Evolutionary conservation across 1,140 invertebrate species (phyloP), one percentile per base, ranked within the genome.

Genomic region (Aethina tumida): DNA sequence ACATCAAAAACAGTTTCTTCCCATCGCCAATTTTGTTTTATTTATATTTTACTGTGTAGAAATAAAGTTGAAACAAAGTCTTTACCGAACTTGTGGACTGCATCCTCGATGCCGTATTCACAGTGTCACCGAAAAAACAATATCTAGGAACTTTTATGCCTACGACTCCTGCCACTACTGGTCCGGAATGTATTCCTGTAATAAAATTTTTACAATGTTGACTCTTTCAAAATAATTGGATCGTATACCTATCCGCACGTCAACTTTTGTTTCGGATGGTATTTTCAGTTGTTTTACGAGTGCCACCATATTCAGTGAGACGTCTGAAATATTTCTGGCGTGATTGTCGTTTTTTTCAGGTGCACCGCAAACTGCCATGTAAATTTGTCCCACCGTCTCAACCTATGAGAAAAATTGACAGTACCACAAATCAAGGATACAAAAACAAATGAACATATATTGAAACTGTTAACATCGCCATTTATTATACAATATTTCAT

Each of bases 21-120:
- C n/a, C n/a, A n/a, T n/a, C n/a, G n/a, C n/a, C n/a, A n/a, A n/a
- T n/a, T n/a, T n/a, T n/a, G n/a, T n/a, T n/a, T n/a, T n/a, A n/a
- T n/a, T n/a, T n/a, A n/a, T n/a, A n/a, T n/a, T n/a, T n/a, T n/a
- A n/a, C n/a, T n/a, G n/a, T n/a, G n/a, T n/a, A n/a, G n/a, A n/a
- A n/a, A n/a, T n/a, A n/a, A n/a, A n/a, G n/a, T n/a, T n/a, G n/a
- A n/a, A n/a, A n/a, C n/a, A n/a, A n/a, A 17, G 21, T 42, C 56
- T 58, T 53, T 63, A 84, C 82, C 67, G 72, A 55, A 44, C 79
- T 77, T 4, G 79, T 75, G 2, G 82, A 81, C 51, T 86, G 84
- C 85, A 92, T 91, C 31, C 86, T 70, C 2, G 85, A 84, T 5
- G 84, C 84, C 0, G 82, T 86, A 52, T 89, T 89, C 3, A 88